A percentile compares a stretch with the other conserved stretches of the same genome.
phyloP scores from a whole-genome alignment of 2,797 vertebrate species.

The Lagorchestes hirsutus region DNA sequence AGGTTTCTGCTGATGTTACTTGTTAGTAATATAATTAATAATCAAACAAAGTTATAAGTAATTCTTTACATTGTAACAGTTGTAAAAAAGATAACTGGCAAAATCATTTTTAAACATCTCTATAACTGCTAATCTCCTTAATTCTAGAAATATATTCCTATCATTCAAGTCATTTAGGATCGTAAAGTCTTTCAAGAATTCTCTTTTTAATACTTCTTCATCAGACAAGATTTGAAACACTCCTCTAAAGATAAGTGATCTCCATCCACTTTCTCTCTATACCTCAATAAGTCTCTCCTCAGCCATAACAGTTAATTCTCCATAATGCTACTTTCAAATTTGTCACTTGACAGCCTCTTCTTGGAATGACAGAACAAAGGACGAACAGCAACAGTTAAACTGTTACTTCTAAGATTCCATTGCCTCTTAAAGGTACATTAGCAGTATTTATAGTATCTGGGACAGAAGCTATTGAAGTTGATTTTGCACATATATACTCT shows the following conservation, averaged over 20 bases:
- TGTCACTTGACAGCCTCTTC: neutral
- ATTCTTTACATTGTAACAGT: neutral
- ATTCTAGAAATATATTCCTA: neutral
- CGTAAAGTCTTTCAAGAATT: neutral
- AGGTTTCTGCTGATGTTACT: neutral
- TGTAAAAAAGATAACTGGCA: neutral
- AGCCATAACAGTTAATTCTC: neutral
- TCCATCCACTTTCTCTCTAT: slow-evolving; percentile 10
- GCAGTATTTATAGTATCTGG: neutral
- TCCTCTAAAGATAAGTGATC: neutral
- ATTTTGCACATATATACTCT: neutral
- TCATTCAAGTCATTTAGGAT: neutral
- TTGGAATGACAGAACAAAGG: neutral
- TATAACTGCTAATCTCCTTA: neutral
- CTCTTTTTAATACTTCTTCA: neutral
- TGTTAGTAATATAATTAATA: neutral
- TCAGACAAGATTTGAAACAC: neutral
- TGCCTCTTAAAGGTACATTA: neutral
- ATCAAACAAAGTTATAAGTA: neutral
- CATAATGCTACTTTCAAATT: neutral
- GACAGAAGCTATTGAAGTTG: neutral
- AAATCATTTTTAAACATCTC: neutral
- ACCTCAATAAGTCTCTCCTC: neutral
- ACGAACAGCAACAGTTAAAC: neutral
- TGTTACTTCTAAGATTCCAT: neutral